Base-by-base conservation (phyloP, 2,797 vertebrate genomes). In the Pygocentrus nattereri region DNA sequence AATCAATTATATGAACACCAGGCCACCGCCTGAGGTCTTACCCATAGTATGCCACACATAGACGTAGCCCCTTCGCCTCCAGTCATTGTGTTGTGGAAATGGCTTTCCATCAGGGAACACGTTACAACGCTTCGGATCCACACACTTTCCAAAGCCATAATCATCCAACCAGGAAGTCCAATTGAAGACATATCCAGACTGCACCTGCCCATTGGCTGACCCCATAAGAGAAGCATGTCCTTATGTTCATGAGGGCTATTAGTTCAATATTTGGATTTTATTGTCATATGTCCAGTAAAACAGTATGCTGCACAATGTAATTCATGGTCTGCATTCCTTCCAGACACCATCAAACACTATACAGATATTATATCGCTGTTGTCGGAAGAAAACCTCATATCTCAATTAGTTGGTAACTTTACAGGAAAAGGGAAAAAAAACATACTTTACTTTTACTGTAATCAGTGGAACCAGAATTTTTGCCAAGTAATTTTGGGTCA, bases 41-140 rank as follows among this genome's bases (percentile, higher is more conserved):
- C 98, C 97, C 84, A 95, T 92, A 0, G 96, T 94, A 87, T 97
- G 97, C 93, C 98, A 99, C 44, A 98, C 87, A 0, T 98, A 99
- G 88, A 99, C 91, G 6, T 98, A 99, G 78, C 93, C 93, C 84
- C 91, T 94, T 78, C 84, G 94, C 34, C 92, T 94, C 96, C 97
- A 95, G 82, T 95, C 93, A 0, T 90, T 93, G 82, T 89, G 90
- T 84, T 90, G 94, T 47, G 96, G 96, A 87, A 99, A 98, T 12
- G 95, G 94, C 86, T 84, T 96, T 52, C 97, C 95, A 0, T 99
- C 97, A 0, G 98, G 98, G 86, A 98, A 99, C 68, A 95, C 85
- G 0, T 96, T 92, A 64, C 94, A 93, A 52, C 87, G 94, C 18
- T 73, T 86, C 2, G 86, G 74, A 80, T 93, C 81, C 0, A 82